phyloP scores from a whole-genome alignment of 2,888 invertebrate species.

The Frankliniella intonsa region DNA sequence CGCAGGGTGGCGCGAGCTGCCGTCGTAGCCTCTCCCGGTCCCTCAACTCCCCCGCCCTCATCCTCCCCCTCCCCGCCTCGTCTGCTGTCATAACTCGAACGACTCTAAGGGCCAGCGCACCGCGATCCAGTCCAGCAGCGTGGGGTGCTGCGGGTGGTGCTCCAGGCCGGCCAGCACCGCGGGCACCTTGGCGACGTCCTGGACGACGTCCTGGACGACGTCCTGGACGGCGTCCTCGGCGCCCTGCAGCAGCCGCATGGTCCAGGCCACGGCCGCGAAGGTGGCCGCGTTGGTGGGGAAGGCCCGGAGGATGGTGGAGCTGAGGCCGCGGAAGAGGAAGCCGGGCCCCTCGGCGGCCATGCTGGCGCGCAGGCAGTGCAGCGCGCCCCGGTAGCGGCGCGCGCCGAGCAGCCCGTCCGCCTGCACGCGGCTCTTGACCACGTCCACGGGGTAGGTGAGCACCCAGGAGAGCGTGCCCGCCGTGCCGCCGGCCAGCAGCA shows the following conservation, averaged over 20 bases:
- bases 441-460: slow-evolving; percentile 80
- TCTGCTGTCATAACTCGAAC: not conserved
- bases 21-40: not conserved
- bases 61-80: not conserved
- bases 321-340: slow-evolving; percentile 70
- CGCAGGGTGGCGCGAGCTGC: not conserved
- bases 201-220: not conserved
- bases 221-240: not conserved
- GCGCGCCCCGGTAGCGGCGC: slow-evolving; percentile 59
- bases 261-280: slow-evolving; percentile 81
- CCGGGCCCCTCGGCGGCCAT: slow-evolving; percentile 63
- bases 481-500: slow-evolving; percentile 77
- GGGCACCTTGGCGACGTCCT: not conserved
- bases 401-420: slow-evolving; percentile 56
- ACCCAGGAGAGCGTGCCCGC: slow-evolving; percentile 86
- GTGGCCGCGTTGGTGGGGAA: slow-evolving; percentile 92
- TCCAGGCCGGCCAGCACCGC: not conserved
- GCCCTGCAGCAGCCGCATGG: slow-evolving; percentile 52
- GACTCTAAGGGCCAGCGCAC: not conserved
- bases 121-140: not conserved
- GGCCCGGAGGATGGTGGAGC: slow-evolving; percentile 75
- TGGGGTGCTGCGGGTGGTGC: not conserved
- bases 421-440: slow-evolving; percentile 83
- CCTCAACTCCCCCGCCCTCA: not conserved
- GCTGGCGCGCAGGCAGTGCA: slow-evolving; percentile 70